Evolutionary conservation across 1,140 invertebrate species (phyloP), one percentile per base, ranked within the genome.

Genomic region (Elysia chlorotica): DNA sequence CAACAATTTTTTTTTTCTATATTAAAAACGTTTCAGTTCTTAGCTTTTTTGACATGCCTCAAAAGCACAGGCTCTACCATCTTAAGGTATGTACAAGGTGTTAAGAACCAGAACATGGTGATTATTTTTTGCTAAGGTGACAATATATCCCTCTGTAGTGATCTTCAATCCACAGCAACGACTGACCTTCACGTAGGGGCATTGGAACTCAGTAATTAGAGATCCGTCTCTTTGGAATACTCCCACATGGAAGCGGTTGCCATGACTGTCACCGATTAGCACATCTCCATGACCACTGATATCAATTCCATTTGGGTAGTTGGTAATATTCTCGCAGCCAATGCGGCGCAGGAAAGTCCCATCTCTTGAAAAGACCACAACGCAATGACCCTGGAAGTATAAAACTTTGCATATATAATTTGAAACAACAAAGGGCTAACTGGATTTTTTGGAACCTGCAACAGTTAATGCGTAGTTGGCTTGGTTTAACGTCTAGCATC

Each of bases 91-190:
- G 90, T 96, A 96, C 80, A 97, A 91, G 54, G 95, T 97, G 90
- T 98, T 96, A 81, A 99, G 90, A 81, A 98, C 94, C 85, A 98
- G 91, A 79, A 98, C 96, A 88, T 98, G 95, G 89, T 98, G 96
- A 90, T 98, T 98, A 90, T 98, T 98, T 90, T 98, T 98, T 82
- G 96, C 96, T 86, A 99, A 89, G 66, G 96, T 99, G 77, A 99
- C 95, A 76, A 99, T 93, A 89, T 96, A 96, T 68, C 96, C 96
- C 89, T 97, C 95, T 4, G 94, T 95, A 56, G 96, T 98, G 79
- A 98, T 96, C 89, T 98, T 98, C 80, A 99, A 90, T 61, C 96
- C 96, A 87, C 96, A 98, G 90, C 96, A 98, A 81, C 96, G 93
- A 75, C 95, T 97, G 56, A 99, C 96, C 91, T 98, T 98, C 57